Base-by-base conservation (phyloP, 2,888 invertebrate genomes). In the Galerucella pusilla region DNA sequence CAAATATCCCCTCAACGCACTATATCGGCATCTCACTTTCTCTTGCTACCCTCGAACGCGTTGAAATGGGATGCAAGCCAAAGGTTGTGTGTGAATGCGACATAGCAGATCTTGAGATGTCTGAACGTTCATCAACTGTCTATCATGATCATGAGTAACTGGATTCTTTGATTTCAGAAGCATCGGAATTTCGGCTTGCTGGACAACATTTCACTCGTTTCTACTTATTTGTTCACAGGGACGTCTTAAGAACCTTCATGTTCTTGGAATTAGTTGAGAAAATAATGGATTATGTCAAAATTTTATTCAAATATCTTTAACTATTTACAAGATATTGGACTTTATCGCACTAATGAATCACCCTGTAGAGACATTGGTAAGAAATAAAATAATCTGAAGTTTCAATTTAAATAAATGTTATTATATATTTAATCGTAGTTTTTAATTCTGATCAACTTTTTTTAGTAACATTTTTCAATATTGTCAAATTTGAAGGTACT, bases 91-190 rank as follows among this genome's bases (percentile, higher is more conserved):
- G 74, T 68, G 64, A 61, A 67, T 78, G 75, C 76, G 72, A 74
- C 70, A 77, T 80, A 73, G 76, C 81, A 78, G 83, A 85, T 84
- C 83, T 83, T 84, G 82, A 84, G 83, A 85, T 85, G 85, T 85
- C 85, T 85, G 84, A 82, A 82, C 85, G 85, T 85, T 85, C 85
- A 84, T 86, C 85, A 85, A 85, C 85, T 85, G 85, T 86, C 86
- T 84, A 85, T 86, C 85, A 84, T 82, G 84, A 85, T 86, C 85
- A 84, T 83, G 85, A 84, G 83, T 83, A 83, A 85, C 85, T 85
- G 85, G 86, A 85, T 86, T 86, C 85, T 80, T 84, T 82, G 85
- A 85, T 85, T 83, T 81, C 81, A 80, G 83, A 84, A 82, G 84
- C 83, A 76, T 81, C 72, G 85, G 84, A 83, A 85, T 85, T 86